Evolutionary conservation across 2,888 invertebrate genomes (phyloP), one percentile per base, ranked within the genome.

Genomic region (Mesorhabditis spiculigera): DNA sequence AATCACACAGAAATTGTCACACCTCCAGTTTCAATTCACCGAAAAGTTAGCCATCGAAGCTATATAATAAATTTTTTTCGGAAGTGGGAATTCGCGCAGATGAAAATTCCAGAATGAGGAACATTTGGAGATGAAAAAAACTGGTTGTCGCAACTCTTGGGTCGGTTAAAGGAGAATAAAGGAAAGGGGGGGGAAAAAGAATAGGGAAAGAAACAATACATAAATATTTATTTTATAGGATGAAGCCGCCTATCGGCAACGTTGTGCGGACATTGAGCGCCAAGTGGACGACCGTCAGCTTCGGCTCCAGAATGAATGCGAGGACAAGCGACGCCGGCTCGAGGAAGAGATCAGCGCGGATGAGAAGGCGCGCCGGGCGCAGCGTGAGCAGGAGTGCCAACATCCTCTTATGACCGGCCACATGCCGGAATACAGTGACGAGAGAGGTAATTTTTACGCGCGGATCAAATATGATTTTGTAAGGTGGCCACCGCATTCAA

Each of bases 271-370:
- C 8, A 10, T 42, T 41, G 44, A 65, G 6, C 42, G 65, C 13
- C 13, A 13, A 41, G 5, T 8, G 6, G 65, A 41, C n/a, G 58
- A 50, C 10, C 58, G 58, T 13, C 58, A n/a, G n/a, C 58, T 8
- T 28, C 62, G 43, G 13, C 45, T 67, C n/a, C 63, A 67, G 43
- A 68, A 68, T 65, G 68, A 41, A 13, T 44, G 70, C 4, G 66
- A 67, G 28, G 16, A 28, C 5, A 63, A 63, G 6, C 44, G 42
- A 5, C 41, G 41, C 5, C 28, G 61, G n/a, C 62, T 67, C 45
- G 64, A 67, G 43, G 67, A 70, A 42, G 67, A 70, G 50, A 42
- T 45, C 43, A 41, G 45, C 10, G 58, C 58, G n/a, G n/a, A n/a
- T 13, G 58, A 50, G n/a, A n/a, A 10, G 8, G 58, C 42, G 8